These are phyloP conservation scores for Euphonia xanthogaster DNA, from an alignment of 2,797 vertebrate genomes.

Conservation along the genomic window DNA sequence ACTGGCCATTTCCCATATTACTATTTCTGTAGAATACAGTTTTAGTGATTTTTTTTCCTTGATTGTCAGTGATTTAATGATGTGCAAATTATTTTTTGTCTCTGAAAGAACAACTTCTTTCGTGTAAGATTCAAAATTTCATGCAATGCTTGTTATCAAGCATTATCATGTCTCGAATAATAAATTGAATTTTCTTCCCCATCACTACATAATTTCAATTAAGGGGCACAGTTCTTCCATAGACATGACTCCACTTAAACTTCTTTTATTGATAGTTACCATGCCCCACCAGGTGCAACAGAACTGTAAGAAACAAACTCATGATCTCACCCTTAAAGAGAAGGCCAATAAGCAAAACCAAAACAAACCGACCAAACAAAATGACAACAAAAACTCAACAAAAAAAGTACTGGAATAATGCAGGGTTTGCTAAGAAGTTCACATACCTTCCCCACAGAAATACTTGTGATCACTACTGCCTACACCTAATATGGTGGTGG, in stretches of 20 bases:
- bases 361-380: neutral
- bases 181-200: neutral
- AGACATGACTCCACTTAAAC: neutral
- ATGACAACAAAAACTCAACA: rapidly evolving
- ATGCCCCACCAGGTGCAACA: neutral
- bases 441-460: neutral
- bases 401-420: neutral
- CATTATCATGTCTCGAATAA: neutral
- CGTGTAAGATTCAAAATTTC: neutral
- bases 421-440: neutral
- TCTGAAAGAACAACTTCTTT: neutral
- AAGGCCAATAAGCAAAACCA: neutral
- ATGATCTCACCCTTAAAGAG: neutral
- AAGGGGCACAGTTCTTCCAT: neutral
- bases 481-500: neutral
- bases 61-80: neutral
- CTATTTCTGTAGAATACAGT: neutral
- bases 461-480: neutral
- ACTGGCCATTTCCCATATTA: neutral
- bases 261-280: neutral
- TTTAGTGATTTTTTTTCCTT: constrained; percentile 17
- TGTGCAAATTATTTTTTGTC: neutral
- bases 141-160: neutral
- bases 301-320: neutral
- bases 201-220: neutral